Conservation (phyloP, 2,797 vertebrate genomes). For the Euphonia xanthogaster region DNA sequence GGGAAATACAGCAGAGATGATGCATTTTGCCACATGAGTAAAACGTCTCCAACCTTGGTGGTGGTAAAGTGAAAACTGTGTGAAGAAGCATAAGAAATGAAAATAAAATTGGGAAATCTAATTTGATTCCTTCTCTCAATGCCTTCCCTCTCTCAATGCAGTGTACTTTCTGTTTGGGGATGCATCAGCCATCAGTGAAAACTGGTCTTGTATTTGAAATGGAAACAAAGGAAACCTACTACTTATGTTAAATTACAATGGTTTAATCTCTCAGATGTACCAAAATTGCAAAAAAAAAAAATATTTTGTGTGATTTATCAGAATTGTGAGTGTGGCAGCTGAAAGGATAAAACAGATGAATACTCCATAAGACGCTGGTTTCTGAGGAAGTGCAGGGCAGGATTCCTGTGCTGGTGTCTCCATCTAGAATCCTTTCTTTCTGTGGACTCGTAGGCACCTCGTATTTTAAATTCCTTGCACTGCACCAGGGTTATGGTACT, state of each 20-base stretch:
- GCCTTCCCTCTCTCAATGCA: not conserved
- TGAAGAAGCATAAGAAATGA: not conserved
- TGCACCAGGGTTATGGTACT: constrained; percentile 69
- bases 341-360: constrained; percentile 48
- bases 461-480: constrained; percentile 65
- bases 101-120: constrained; percentile 7
- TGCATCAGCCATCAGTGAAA: not conserved
- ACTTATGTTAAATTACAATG: not conserved
- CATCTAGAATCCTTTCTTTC: constrained; percentile 14
- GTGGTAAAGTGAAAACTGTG: not conserved
- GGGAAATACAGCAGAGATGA: not conserved
- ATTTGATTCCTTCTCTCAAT: not conserved
- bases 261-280: constrained; percentile 40
- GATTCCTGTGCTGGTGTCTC: constrained; percentile 8
- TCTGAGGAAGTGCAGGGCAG: constrained; percentile 1
- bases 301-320: constrained; percentile 13
- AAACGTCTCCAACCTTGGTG: not conserved
- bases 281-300: constrained; percentile 19
- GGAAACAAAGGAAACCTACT: constrained; percentile 11
- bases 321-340: constrained; percentile 31
- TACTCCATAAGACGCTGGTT: not conserved
- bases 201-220: constrained; percentile 9
- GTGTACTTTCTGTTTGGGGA: not conserved
- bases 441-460: not conserved
- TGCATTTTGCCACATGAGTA: not conserved